These are phyloP conservation scores for Vidua chalybeata DNA, from an alignment of 2,113 vertebrate genomes.

Conservation along the genomic window DNA sequence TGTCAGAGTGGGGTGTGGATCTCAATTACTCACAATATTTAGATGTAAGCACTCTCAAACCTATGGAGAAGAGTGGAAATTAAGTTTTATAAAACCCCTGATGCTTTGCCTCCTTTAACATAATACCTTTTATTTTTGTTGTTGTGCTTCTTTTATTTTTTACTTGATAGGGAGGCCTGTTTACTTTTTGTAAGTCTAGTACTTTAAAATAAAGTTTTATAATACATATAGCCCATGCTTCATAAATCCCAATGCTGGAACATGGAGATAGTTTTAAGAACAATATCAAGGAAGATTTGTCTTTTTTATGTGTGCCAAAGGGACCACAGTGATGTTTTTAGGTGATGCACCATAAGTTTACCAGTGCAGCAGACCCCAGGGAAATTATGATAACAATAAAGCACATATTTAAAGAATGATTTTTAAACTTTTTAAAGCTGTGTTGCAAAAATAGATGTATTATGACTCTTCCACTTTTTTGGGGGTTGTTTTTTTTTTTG, in stretches of 20 bases:
- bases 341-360: background rate
- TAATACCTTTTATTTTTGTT: background rate
- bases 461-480: background rate
- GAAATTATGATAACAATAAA: slow-evolving; percentile 11
- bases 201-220: background rate
- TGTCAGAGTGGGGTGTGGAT: background rate
- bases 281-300: background rate
- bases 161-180: background rate
- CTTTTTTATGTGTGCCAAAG: background rate
- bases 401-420: background rate
- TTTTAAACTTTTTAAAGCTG: background rate
- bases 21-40: background rate
- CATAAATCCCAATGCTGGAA: slow-evolving; percentile 27
- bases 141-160: background rate
- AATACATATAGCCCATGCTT: background rate
- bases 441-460: background rate
- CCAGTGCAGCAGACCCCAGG: background rate
- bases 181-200: background rate
- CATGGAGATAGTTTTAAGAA: slow-evolving; percentile 2
- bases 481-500: too few species aligned
- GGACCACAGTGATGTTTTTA: slow-evolving; percentile 19
- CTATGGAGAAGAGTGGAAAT: background rate
- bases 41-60: background rate
- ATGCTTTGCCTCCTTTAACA: background rate
- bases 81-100: background rate